Evolutionary conservation across 2,888 invertebrate species (phyloP).

Genomic region (Aplocera efformata): DNA sequence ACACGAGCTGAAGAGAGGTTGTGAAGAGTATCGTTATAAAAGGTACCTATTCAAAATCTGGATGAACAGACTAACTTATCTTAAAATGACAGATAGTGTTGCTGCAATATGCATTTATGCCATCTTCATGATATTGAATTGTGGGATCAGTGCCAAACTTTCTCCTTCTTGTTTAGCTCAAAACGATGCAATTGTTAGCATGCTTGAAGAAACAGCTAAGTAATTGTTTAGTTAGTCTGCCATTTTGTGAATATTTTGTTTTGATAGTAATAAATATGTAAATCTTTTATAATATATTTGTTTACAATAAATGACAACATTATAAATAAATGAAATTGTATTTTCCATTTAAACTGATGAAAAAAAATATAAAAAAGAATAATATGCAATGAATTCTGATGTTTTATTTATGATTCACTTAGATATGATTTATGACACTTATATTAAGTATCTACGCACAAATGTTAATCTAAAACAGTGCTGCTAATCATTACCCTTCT

Average conservation of each 20-base stretch:
- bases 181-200: conserved; percentile 79
- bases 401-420: conserved; percentile 56
- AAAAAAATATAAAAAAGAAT: conserved; percentile 80
- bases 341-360: conserved; percentile 81
- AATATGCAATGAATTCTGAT: conserved; percentile 76
- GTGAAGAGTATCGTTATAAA: conserved; percentile 77
- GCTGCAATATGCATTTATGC: conserved; percentile 78
- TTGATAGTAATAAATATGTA: conserved; percentile 81
- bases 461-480: no score
- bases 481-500: no score
- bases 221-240: conserved; percentile 80
- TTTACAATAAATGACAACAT: conserved; percentile 81
- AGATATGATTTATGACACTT: no score
- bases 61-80: conserved; percentile 74
- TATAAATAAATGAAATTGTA: conserved; percentile 80
- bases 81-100: conserved; percentile 60
- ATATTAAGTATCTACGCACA: no score
- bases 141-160: conserved; percentile 80
- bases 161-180: conserved; percentile 79
- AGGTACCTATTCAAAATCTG: conserved; percentile 79
- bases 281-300: conserved; percentile 82
- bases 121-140: conserved; percentile 73
- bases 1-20: conserved; percentile 73
- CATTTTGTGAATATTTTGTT: conserved; percentile 81
- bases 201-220: conserved; percentile 76